Conservation (phyloP, 2,888 invertebrate species). For the Pseudoips prasinana region DNA sequence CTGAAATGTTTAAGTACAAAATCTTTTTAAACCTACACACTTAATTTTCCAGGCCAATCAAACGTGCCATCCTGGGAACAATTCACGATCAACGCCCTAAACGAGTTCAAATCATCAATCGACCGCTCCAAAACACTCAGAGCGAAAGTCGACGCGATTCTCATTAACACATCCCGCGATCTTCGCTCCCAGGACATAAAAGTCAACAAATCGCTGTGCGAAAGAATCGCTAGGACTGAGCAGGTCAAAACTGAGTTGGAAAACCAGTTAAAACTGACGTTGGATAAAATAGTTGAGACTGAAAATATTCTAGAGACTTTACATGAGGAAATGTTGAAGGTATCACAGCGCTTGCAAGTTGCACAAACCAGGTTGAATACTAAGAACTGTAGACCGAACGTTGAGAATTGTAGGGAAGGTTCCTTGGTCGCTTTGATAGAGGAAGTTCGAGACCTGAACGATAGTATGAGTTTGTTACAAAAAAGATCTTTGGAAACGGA, state of each 20-base stretch:
- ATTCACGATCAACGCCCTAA: constrained; percentile 87
- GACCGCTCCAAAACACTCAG: constrained; percentile 87
- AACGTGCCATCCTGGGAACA: constrained; percentile 92
- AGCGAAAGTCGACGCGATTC: constrained; percentile 86
- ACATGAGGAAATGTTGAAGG: constrained; percentile 67
- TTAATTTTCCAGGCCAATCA: constrained; percentile 82
- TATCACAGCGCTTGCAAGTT: constrained; percentile 68
- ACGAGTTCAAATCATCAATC: constrained; percentile 87
- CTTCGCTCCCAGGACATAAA: constrained; percentile 90
- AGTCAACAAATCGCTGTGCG: constrained; percentile 88
- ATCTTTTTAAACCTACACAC: too few relatives aligned
- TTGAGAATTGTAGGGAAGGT: constrained; percentile 73
- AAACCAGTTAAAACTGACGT: constrained; percentile 82
- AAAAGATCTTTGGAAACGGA: constrained; percentile 63
- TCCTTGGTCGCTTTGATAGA: constrained; percentile 65
- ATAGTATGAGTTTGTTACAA: constrained; percentile 66
- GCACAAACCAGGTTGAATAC: constrained; percentile 70
- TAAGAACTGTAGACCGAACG: constrained; percentile 63
- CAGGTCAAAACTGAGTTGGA: constrained; percentile 87
- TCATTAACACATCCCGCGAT: constrained; percentile 89
- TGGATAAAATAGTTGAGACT: constrained; percentile 66
- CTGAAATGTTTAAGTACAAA: too few relatives aligned
- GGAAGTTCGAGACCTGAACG: constrained; percentile 68
- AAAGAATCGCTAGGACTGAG: constrained; percentile 88
- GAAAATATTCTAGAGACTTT: constrained; percentile 67